Conservation (phyloP, 1,140 invertebrate species). For the Listronotus oregonensis region DNA sequence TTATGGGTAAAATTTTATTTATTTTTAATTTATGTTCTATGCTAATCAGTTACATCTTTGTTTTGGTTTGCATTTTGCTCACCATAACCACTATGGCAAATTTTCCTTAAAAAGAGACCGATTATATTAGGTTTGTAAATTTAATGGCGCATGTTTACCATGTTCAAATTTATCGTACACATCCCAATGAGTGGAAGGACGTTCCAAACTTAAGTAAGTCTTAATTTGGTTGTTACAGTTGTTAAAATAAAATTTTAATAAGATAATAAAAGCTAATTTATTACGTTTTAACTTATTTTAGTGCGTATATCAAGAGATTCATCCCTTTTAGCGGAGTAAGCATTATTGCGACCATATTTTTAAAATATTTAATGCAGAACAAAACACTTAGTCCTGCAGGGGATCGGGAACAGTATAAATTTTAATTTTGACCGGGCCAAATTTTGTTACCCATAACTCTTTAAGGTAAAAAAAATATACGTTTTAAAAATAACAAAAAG, state of each 20-base stretch:
- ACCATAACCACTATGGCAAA: conserved; percentile 58
- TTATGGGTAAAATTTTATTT: no score
- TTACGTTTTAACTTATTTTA: conserved; percentile 15
- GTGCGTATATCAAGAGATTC: conserved; percentile 50
- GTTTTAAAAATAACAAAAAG: no score
- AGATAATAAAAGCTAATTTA: no score
- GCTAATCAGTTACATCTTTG: conserved; percentile 9
- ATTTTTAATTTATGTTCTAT: no score
- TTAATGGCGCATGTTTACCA: conserved; percentile 59
- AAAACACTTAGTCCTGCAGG: conserved; percentile 41
- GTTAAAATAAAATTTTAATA: no score
- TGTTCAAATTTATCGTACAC: conserved; percentile 55
- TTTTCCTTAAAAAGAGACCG: conserved; percentile 56
- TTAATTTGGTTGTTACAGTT: neutral
- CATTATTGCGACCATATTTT: conserved; percentile 44
- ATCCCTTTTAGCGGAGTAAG: conserved; percentile 43
- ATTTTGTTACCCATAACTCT: conserved; percentile 44
- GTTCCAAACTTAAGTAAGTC: conserved; percentile 44
- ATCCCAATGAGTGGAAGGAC: conserved; percentile 55
- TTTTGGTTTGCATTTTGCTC: conserved; percentile 57
- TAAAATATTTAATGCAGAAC: conserved; percentile 40
- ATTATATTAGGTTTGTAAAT: conserved; percentile 56
- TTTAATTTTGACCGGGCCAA: conserved; percentile 43
- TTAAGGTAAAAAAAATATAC: conserved; percentile 40
- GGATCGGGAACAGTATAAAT: conserved; percentile 38